Base-by-base conservation (phyloP, 2,113 vertebrate genomes). In the Microtus pennsylvanicus region DNA sequence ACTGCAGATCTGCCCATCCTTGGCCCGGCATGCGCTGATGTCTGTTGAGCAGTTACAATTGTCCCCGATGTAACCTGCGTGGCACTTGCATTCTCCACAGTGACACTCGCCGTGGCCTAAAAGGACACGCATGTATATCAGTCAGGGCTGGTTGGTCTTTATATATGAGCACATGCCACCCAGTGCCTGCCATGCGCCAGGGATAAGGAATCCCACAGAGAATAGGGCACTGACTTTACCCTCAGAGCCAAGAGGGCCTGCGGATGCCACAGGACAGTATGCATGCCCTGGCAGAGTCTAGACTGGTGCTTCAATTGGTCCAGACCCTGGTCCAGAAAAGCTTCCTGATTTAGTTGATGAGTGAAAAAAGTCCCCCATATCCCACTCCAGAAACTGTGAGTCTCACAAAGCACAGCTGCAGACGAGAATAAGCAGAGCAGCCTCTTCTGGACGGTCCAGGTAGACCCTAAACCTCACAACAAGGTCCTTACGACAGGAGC, bases 41-140 rank as follows among this genome's bases (percentile, higher is more conserved):
- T 99, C 99, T 0, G 99, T 99, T 6, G 99, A 99, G 98, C 99
- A 99, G 99, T 99, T 99, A 96, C 99, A 99, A 98, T 99, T 99
- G 98, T 99, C 99, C 19, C 99, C 99, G 0, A 99, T 95, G 97
- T 98, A 99, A 0, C 99, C 99, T 0, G 99, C 98, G 0, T 99
- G 99, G 97, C 99, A 99, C 95, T 99, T 99, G 97, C 99, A 99
- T 97, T 99, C 99, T 22, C 99, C 99, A 0, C 99, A 99, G 98
- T 99, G 99, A 95, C 99, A 99, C 38, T 99, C 99, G 0, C 99
- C 99, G 0, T 99, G 99, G 97, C 99, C 99, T 99, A 98, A 24
- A 97, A 87, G 70, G 82, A 87, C 50, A 96, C 26, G 2, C 55
- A 58, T 35, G 35, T 0, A 2, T 33, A 86, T 65, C 42, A 50